Conservation (phyloP, 2,888 invertebrate genomes). For the Taphrorychus bicolor region DNA sequence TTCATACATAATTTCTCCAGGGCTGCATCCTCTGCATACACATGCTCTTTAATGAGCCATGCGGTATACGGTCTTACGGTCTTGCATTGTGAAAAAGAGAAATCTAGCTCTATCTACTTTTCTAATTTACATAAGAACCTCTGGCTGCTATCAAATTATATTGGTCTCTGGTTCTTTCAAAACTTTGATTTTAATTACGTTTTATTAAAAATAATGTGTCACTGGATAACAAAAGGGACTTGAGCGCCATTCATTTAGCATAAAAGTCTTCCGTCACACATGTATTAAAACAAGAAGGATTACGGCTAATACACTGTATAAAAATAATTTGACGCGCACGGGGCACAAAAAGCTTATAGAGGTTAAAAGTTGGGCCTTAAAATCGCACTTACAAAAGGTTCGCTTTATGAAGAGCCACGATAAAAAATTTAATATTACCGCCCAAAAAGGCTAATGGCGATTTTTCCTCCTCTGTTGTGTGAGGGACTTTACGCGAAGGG, state of each 20-base stretch:
- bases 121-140: neutral
- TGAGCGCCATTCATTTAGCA: neutral
- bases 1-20: neutral
- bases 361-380: slow-evolving; percentile 5
- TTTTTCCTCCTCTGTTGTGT: neutral
- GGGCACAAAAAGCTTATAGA: slow-evolving; percentile 1
- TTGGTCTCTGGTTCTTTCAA: neutral
- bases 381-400: slow-evolving; percentile 5
- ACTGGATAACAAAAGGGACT: neutral
- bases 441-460: slow-evolving; percentile 10
- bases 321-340: neutral
- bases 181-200: neutral
- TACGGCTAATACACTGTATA: neutral
- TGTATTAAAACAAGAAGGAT: neutral
- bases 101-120: neutral
- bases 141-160: neutral
- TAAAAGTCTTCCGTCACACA: neutral
- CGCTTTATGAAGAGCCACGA: neutral
- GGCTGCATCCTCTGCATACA: neutral
- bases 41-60: neutral
- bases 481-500: neutral
- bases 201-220: neutral
- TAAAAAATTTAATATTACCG: slow-evolving; percentile 3
- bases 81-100: neutral
- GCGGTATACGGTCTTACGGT: neutral